Base-by-base conservation (phyloP, 2,888 invertebrate genomes). In the Drosophila basisetae region DNA sequence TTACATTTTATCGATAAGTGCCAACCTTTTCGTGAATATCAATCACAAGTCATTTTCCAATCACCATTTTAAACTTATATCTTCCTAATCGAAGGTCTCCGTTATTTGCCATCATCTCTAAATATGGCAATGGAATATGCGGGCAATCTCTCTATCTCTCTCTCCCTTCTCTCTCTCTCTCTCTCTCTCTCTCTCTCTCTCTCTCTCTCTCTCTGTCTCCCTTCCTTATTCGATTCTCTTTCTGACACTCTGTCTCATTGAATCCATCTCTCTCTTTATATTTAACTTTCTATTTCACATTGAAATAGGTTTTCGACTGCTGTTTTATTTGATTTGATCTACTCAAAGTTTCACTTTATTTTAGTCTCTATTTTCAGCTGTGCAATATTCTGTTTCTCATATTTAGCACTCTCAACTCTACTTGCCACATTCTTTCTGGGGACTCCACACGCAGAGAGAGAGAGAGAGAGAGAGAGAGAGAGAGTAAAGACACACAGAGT, bases 151-250 rank as follows among this genome's bases (percentile, higher is more conserved):
- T 43, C 0, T 11, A 0, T 43, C 2, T 11, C 0, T 18, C 10
- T 11, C 2, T 43, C 13, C 6, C 13, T 22, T 41, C 6, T 43
- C 6, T 22, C 4, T 10, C 43, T 2, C 11, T 41, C 2, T 11
- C 2, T 5, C 0, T 5, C 0, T 18, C 18, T 18, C 2, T n/a
- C n/a, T n/a, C 1, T 10, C 4, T 5, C 9, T 43, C n/a, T n/a
- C 2, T 41, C 5, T 41, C 1, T 43, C 5, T 43, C 1, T 13
- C 4, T 10, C 43, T 11, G 6, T 43, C 2, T 22, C 5, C 3
- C 1, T 5, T 18, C 9, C 31, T 9, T 31, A 18, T 18, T 10
- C 4, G 10, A 4, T 18, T 41, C 41, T 4, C 18, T 41, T 2
- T 41, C 18, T 10, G 0, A 35, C 13, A 5, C 13, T 5, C 4